Conservation (phyloP, 2,113 vertebrate genomes). For the Sorex araneus region DNA sequence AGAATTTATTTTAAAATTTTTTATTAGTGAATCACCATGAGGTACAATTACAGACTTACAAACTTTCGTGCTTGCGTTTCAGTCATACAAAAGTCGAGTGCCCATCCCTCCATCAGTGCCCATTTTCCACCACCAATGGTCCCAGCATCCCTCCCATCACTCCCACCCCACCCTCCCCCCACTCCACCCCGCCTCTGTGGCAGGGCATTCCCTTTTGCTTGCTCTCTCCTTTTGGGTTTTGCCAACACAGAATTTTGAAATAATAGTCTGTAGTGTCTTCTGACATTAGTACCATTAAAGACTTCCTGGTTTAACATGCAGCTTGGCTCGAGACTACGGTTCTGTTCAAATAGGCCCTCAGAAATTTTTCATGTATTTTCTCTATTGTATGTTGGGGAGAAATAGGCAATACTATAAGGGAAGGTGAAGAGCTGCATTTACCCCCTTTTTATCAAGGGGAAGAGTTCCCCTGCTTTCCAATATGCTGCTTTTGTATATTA, state of each 20-base stretch:
- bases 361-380: not conserved
- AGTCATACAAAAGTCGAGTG: no score
- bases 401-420: not conserved
- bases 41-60: no score
- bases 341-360: not conserved
- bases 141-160: no score
- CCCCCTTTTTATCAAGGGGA: not conserved
- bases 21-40: no score
- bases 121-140: no score
- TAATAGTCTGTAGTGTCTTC: not conserved
- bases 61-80: no score
- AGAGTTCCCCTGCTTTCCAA: not conserved
- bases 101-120: no score
- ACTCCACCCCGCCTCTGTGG: no score
- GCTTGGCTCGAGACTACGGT: not conserved
- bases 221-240: no score
- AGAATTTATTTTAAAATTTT: no score
- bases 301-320: not conserved
- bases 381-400: not conserved
- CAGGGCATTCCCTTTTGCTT: no score
- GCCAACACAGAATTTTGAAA: not conserved
- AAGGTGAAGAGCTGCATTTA: not conserved
- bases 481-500: not conserved
- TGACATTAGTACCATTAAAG: not conserved
- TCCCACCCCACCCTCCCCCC: no score